Percentiles rank a stretch among this genome's conserved stretches.
These are phyloP conservation scores for Hydrolagus affinis DNA, from an alignment of 2,113 vertebrate genomes.

Conservation along the genomic window DNA sequence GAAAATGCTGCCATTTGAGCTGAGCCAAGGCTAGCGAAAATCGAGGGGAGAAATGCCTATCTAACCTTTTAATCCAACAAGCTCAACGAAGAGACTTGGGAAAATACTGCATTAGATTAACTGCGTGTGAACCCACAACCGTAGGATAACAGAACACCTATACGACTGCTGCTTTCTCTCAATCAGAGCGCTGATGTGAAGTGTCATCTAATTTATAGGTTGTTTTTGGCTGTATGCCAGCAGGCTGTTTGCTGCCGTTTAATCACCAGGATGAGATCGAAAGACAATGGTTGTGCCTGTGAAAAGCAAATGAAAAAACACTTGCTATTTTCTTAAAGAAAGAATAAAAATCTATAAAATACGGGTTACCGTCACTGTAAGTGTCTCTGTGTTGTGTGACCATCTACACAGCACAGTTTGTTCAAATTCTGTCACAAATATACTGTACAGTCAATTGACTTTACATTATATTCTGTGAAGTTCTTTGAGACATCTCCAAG, in stretches of 20 bases:
- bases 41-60: neutral
- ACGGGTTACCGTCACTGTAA: no score
- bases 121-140: neutral
- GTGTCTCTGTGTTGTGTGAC: no score
- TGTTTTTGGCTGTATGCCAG: conserved; percentile 15
- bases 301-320: no score
- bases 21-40: neutral
- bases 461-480: no score
- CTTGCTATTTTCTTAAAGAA: no score
- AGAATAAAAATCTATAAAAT: no score
- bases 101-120: neutral
- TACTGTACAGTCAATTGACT: no score
- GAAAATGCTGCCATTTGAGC: no score
- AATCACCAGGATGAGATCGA: no score
- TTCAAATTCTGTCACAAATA: no score
- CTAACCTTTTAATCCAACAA: neutral
- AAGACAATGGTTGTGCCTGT: neutral
- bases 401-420: no score
- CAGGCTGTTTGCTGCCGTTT: neutral
- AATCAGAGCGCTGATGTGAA: neutral
- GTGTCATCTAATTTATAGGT: neutral
- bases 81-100: neutral
- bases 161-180: neutral
- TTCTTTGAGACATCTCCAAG: no score
- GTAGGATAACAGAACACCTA: neutral